Conservation (phyloP, 2,797 vertebrate genomes). For the Diplodus puntazzo region DNA sequence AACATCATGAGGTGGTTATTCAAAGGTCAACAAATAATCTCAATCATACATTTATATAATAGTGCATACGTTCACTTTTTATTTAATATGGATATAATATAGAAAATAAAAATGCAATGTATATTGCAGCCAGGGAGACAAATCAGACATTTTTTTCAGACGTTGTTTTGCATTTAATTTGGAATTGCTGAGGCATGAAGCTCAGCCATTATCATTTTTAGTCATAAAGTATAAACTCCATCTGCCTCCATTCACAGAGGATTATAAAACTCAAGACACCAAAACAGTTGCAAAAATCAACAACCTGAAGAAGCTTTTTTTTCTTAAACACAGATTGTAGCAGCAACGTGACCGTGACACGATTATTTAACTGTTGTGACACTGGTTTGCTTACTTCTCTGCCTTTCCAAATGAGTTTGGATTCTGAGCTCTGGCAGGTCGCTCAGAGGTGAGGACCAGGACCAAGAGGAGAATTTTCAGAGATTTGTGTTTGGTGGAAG, state of each 20-base stretch:
- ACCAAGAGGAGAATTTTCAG: constrained; percentile 42
- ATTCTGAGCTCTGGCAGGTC: constrained; percentile 70
- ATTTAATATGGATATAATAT: constrained; percentile 2
- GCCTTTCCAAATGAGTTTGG: constrained; percentile 64
- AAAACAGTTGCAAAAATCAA: constrained; percentile 50
- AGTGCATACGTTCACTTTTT: constrained; percentile 17
- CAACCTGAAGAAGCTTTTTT: constrained; percentile 52
- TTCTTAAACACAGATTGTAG: constrained; percentile 37
- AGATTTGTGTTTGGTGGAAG: constrained; percentile 32
- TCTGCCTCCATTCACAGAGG: constrained; percentile 44
- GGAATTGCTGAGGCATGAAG: constrained; percentile 59
- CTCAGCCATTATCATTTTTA: constrained; percentile 57
- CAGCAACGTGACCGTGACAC: constrained; percentile 37
- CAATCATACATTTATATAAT: constrained; percentile 7
- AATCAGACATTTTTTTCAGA: constrained; percentile 47
- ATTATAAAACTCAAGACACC: constrained; percentile 44
- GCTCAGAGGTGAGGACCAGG: constrained; percentile 54
- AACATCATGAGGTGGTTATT: constrained; percentile 1
- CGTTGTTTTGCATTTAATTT: constrained; percentile 51
- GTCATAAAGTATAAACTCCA: constrained; percentile 49
- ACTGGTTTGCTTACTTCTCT: constrained; percentile 56
- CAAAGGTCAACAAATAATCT: constrained; percentile 36
- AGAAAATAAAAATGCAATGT: constrained; percentile 20
- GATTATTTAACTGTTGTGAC: constrained; percentile 69
- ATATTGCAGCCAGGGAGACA: constrained; percentile 37